Conservation (phyloP, 2,113 vertebrate genomes). For the Scalopus aquaticus region DNA sequence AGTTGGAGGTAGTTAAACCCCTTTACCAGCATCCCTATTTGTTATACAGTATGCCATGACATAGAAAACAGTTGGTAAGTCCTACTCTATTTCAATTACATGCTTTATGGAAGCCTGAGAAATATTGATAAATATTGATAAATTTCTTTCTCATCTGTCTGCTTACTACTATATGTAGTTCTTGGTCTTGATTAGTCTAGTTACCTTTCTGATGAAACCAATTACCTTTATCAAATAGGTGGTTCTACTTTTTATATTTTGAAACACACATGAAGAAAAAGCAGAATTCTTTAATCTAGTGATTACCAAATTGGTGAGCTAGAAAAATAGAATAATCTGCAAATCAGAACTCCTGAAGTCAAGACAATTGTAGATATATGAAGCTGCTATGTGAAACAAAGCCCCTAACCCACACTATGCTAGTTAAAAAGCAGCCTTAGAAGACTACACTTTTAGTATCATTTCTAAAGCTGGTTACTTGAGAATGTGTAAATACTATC, state of each 20-base stretch:
- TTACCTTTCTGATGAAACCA: slow-evolving; percentile 38
- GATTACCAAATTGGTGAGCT: not conserved
- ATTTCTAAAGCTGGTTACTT: not conserved
- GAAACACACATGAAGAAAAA: not conserved
- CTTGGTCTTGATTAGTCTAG: not conserved
- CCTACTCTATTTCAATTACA: not conserved
- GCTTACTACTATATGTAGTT: not conserved
- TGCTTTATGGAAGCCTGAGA: slow-evolving; percentile 11
- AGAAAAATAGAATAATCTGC: slow-evolving; percentile 26
- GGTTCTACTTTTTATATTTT: slow-evolving; percentile 50
- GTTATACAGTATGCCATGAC: not conserved
- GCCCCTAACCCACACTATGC: not conserved
- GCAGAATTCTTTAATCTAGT: slow-evolving; percentile 29
- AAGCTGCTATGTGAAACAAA: not conserved
- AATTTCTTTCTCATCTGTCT: not conserved
- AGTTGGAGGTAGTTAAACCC: not conserved
- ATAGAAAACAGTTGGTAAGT: slow-evolving; percentile 2
- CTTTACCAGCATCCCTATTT: not conserved
- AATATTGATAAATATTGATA: not conserved
- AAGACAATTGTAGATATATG: not conserved
- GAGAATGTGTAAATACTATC: slow-evolving; percentile 19
- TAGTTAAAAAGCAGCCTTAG: slow-evolving; percentile 51
- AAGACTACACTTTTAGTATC: not conserved
- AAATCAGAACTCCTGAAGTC: slow-evolving; percentile 39
- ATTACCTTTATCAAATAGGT: slow-evolving; percentile 7